These are phyloP conservation scores for Glaucomys volans DNA, from an alignment of 2,113 vertebrate species.

Conservation along the genomic window DNA sequence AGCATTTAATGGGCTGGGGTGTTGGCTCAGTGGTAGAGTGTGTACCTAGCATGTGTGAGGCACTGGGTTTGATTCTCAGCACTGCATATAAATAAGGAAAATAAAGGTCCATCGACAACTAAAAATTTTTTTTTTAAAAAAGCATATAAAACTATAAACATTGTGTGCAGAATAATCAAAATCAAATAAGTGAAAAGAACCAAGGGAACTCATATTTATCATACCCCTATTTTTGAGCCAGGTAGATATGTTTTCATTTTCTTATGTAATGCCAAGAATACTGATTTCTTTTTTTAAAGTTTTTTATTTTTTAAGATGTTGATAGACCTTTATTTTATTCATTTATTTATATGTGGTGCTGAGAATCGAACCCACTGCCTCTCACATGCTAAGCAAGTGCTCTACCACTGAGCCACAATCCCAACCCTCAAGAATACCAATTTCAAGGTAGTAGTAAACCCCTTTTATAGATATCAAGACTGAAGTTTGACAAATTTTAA, in stretches of 20 bases:
- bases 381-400: no score
- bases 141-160: background rate
- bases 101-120: no score
- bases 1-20: background rate
- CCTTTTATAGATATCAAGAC: conserved; percentile 20
- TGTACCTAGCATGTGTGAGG: no score
- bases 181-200: background rate
- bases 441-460: background rate
- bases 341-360: no score
- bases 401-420: no score
- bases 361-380: no score
- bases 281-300: no score
- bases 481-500: background rate
- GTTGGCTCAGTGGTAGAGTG: no score
- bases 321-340: no score
- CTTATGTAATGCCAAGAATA: background rate
- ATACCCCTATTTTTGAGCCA: conserved; percentile 1
- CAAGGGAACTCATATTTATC: conserved; percentile 21
- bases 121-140: background rate
- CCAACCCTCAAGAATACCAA: conserved; percentile 43
- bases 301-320: no score
- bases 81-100: no score
- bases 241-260: conserved; percentile 49
- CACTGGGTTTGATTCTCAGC: no score
- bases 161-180: conserved; percentile 23